Evolutionary conservation across 92 coral and sea anemone genomes (phyloP).

Genomic region (Ricordea florida): DNA sequence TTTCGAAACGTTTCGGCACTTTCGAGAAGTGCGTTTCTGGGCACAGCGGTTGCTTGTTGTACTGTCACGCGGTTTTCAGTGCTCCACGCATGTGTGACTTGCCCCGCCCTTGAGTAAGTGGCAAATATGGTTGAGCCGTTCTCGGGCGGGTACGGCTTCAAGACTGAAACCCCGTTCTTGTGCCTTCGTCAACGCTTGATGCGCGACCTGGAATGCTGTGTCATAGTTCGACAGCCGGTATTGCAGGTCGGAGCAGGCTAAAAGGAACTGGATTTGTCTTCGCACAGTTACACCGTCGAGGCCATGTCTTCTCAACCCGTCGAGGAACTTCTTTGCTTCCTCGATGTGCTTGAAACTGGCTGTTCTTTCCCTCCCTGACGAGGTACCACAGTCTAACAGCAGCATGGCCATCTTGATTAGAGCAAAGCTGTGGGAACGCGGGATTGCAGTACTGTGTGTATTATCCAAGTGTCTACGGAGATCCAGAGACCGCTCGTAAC

Average conservation of each 20-base stretch:
- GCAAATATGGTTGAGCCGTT: background rate
- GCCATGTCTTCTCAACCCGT: conserved; percentile 4
- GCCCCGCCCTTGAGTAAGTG: background rate
- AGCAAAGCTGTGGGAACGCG: conserved; percentile 59
- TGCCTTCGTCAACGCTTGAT: conserved; percentile 52
- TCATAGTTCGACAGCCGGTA: conserved; percentile 2
- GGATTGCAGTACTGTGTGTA: conserved; percentile 19
- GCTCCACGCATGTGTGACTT: background rate
- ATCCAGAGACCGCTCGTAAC: conserved; percentile 54
- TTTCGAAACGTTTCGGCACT: too few species aligned
- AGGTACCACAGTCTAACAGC: conserved; percentile 51
- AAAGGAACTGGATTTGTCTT: conserved; percentile 30
- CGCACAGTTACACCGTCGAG: conserved; percentile 39
- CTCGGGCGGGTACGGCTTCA: conserved; percentile 38
- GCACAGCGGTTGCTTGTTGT: too few species aligned
- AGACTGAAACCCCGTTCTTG: conserved; percentile 16
- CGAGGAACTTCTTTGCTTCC: conserved; percentile 56
- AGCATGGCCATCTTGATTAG: conserved; percentile 54
- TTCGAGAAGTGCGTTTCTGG: too few species aligned
- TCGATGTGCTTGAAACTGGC: conserved; percentile 23
- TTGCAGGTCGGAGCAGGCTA: conserved; percentile 55
- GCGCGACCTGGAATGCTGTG: conserved; percentile 19
- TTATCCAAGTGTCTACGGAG: conserved; percentile 34
- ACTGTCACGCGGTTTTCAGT: too few species aligned
- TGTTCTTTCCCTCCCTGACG: conserved; percentile 52